Conservation (phyloP, 2,113 vertebrate genomes). For the Guaruba guarouba region DNA sequence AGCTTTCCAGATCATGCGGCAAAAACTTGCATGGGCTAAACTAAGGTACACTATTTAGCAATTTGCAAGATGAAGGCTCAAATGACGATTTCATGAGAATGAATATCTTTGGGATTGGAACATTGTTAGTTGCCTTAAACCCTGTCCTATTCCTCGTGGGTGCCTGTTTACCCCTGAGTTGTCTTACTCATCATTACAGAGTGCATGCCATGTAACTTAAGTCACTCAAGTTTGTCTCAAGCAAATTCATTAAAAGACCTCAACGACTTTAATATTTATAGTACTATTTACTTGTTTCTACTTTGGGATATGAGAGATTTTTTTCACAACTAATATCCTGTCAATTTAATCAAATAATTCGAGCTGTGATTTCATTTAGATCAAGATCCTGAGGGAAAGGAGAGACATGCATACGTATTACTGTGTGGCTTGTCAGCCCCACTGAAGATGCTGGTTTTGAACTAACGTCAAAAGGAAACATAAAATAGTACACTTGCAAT, state of each 20-base stretch:
- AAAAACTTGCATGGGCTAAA: background rate
- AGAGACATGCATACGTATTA: background rate
- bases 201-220: background rate
- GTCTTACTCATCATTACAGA: background rate
- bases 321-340: background rate
- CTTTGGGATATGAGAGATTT: background rate
- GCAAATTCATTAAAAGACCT: background rate
- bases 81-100: background rate
- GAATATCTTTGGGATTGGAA: background rate
- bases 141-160: background rate
- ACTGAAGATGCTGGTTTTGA: background rate
- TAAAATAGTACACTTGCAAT: background rate
- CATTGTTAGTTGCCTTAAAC: background rate
- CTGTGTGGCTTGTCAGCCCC: background rate
- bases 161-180: background rate
- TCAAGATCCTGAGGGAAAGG: background rate
- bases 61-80: background rate
- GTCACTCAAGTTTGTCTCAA: background rate
- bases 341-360: background rate
- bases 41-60: background rate
- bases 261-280: background rate
- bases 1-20: background rate
- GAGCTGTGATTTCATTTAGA: background rate
- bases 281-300: background rate
- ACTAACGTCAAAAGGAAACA: background rate